Conservation (phyloP, 2,888 invertebrate species). For the Spodoptera exigua region DNA sequence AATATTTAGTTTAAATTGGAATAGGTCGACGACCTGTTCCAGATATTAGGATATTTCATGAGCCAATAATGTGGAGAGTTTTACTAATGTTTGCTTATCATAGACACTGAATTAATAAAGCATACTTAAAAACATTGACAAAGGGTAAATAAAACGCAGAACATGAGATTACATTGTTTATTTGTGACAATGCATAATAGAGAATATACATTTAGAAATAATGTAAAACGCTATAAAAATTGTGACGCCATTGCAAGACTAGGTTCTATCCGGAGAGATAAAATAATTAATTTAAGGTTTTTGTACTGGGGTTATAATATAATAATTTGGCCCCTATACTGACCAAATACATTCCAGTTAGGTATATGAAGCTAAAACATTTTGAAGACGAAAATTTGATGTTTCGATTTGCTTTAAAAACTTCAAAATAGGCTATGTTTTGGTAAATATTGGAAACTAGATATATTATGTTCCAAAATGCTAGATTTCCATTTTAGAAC, state of each 20-base stretch:
- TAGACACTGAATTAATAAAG: neutral
- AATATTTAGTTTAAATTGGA: too few species aligned
- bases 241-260: slow-evolving; percentile 78
- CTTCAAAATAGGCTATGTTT: too few species aligned
- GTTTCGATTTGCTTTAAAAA: too few species aligned
- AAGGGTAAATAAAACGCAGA: slow-evolving; percentile 59
- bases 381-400: slow-evolving; percentile 22
- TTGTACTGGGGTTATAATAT: slow-evolving; percentile 61
- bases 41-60: too few species aligned
- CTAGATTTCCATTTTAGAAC: too few species aligned
- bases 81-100: too few species aligned
- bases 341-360: slow-evolving; percentile 50
- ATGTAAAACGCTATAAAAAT: slow-evolving; percentile 76
- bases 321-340: slow-evolving; percentile 47
- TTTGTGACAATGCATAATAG: slow-evolving; percentile 87
- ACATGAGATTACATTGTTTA: slow-evolving; percentile 84
- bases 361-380: slow-evolving; percentile 12
- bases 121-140: neutral
- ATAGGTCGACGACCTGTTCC: too few species aligned
- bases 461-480: too few species aligned
- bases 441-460: too few species aligned
- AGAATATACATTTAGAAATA: slow-evolving; percentile 76
- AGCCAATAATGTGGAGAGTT: too few species aligned
- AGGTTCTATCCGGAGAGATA: slow-evolving; percentile 63
- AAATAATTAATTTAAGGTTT: slow-evolving; percentile 41